Evolutionary conservation across 2,888 invertebrate genomes (phyloP).

Genomic region (Campoplex nolae): DNA sequence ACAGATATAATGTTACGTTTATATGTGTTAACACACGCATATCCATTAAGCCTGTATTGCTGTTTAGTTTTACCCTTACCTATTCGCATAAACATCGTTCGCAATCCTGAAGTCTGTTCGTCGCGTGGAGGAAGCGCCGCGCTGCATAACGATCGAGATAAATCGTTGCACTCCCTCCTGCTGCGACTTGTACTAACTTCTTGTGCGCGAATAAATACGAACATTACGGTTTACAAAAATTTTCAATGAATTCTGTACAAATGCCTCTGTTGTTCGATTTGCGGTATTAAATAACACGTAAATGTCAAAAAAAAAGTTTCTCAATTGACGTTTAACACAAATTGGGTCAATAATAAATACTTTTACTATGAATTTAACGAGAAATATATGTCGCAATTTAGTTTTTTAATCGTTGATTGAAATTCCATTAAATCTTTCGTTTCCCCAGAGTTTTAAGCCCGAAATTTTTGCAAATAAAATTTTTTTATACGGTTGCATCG

Average conservation of each 20-base stretch:
- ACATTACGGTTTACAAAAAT: neutral
- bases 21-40: slow-evolving; percentile 61
- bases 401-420: neutral
- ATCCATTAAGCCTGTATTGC: slow-evolving; percentile 50
- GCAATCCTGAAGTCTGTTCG: slow-evolving; percentile 73
- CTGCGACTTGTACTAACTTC: neutral
- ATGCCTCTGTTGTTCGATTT: neutral
- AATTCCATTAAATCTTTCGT: too few relatives aligned
- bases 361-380: too few relatives aligned
- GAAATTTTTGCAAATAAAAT: too few relatives aligned
- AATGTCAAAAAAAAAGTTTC: neutral
- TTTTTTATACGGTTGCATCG: too few relatives aligned
- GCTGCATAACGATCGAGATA: slow-evolving; percentile 73
- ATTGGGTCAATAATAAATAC: too few relatives aligned
- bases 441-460: too few relatives aligned
- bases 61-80: neutral
- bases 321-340: too few relatives aligned
- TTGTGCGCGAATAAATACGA: slow-evolving; percentile 6
- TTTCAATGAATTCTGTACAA: neutral
- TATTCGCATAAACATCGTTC: slow-evolving; percentile 67
- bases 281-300: too few relatives aligned
- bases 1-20: slow-evolving; percentile 24
- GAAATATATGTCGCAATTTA: neutral
- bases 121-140: slow-evolving; percentile 63
- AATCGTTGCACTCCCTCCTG: slow-evolving; percentile 50